Base-by-base conservation (phyloP, 1,140 invertebrate species). In the Sycobia sp. region DNA sequence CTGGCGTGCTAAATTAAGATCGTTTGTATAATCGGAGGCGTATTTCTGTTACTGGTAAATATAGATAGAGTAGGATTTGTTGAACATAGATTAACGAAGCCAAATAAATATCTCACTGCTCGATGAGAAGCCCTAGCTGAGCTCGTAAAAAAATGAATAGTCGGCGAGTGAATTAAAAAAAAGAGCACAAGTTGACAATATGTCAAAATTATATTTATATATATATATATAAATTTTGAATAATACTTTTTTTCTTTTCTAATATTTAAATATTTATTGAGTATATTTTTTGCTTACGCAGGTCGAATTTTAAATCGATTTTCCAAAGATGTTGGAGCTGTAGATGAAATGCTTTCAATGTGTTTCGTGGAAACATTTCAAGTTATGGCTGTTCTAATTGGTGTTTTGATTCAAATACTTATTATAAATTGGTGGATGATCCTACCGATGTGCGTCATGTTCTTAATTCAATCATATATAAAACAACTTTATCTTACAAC, bases 251-350 rank as follows among this genome's bases (percentile, higher is more conserved):
- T 53, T 27, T 7, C n/a, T n/a, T n/a, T n/a, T n/a, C n/a, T n/a
- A n/a, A n/a, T n/a, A n/a, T n/a, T n/a, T n/a, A n/a, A n/a, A n/a
- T n/a, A n/a, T n/a, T n/a, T n/a, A n/a, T n/a, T n/a, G n/a, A n/a
- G n/a, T n/a, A n/a, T n/a, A n/a, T n/a, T n/a, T n/a, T n/a, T n/a
- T n/a, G n/a, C n/a, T n/a, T n/a, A n/a, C n/a, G 83, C 84, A 64
- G 91, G 90, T 8, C 81, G 92, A 4, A 91, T 95, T 53, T 79
- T 95, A 14, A 95, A 95, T 75, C 78, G 92, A 44, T 95, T 94
- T 80, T 91, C 92, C 1, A 92, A 92, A 76, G 93, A 96, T 72
- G 86, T 94, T 68, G 89, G 91, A 0, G 84, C 87, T 1, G 87
- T 94, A 16, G 94, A 96, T 74, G 92, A 96, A 76, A 83, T 88